phyloP scores from a whole-genome alignment of 2,797 vertebrate species.

The Pseudochirops cupreus region DNA sequence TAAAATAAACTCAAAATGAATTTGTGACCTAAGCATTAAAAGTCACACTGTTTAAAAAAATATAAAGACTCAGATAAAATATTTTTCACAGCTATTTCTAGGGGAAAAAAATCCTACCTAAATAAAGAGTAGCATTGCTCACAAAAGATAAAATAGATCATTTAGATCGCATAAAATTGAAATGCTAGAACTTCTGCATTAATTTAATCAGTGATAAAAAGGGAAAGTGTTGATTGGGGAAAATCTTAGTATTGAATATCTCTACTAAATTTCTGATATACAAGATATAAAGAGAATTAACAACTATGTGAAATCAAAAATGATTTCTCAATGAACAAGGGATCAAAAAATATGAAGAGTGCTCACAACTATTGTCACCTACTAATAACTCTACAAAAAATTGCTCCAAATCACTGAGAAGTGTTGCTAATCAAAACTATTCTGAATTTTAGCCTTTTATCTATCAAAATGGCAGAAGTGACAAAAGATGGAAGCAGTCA shows the following conservation, averaged over 20 bases:
- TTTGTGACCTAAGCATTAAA: background rate
- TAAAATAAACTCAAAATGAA: background rate
- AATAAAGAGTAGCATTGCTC: background rate
- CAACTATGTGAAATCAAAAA: background rate
- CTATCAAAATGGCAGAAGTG: background rate
- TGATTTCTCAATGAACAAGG: background rate
- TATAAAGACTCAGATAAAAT: background rate
- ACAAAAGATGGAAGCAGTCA: background rate
- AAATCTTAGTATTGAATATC: background rate
- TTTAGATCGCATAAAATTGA: background rate
- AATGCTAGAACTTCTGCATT: background rate
- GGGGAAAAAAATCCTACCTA: background rate
- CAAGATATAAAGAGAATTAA: background rate
- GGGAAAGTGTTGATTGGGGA: background rate
- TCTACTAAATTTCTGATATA: background rate
- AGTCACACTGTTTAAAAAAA: background rate
- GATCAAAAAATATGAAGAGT: background rate
- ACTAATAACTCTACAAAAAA: background rate
- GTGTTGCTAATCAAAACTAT: background rate
- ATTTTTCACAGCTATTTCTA: background rate
- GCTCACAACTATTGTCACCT: background rate
- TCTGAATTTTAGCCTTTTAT: background rate
- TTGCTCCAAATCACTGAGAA: background rate
- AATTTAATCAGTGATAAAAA: too few relatives aligned
- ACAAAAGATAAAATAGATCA: background rate